Base-by-base conservation (phyloP, 2,797 vertebrate genomes). In the Mycteria americana region DNA sequence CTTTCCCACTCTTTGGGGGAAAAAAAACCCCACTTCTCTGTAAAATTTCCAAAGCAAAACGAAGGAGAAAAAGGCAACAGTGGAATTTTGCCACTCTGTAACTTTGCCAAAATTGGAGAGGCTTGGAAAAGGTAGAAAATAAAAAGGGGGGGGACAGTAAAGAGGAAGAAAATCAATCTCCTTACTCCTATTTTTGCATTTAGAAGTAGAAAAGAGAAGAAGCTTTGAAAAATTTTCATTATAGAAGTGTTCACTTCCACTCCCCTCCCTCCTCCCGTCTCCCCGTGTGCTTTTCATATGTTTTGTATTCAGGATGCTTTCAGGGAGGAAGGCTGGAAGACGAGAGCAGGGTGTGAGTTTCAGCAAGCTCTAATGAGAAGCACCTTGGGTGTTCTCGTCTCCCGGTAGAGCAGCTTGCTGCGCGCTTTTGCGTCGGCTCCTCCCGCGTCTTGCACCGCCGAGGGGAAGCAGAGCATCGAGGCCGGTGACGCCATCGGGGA, bases 381-480 rank as follows among this genome's bases (percentile, higher is more conserved):
- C 65, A 81, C 65, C 59, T 72, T 60, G 84, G 65, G 63, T 91
- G 33, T 10, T 64, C 50, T 6, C 73, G 50, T 53, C 77, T 75
- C 45, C 86, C 7, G 65, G 50, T 18, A 28, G 46, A 78, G 57
- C 72, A 46, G 65, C 60, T 86, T 46, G 21, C 35, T 59, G n/a
- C 2, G 7, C 0, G 14, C 33, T 68, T 35, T 39, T 39, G n/a
- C 25, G 1, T 33, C 8, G 57, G 25, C 70, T 89, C 31, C 74
- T 85, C n/a, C 46, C 23, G 74, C 0, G 0, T 15, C 53, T 63
- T 37, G 67, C 73, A 46, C 14, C 0, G 8, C 76, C 1, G 0
- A 63, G 85, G 62, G 85, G 46, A 53, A 75, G 81, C 10, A 1
- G 59, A 76, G 78, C 59, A 37, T 25, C 72, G 70, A 7, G 54